Evolutionary conservation across 2,888 invertebrate genomes (phyloP), one percentile per base, ranked within the genome.

Genomic region (Aphidius colemani): DNA sequence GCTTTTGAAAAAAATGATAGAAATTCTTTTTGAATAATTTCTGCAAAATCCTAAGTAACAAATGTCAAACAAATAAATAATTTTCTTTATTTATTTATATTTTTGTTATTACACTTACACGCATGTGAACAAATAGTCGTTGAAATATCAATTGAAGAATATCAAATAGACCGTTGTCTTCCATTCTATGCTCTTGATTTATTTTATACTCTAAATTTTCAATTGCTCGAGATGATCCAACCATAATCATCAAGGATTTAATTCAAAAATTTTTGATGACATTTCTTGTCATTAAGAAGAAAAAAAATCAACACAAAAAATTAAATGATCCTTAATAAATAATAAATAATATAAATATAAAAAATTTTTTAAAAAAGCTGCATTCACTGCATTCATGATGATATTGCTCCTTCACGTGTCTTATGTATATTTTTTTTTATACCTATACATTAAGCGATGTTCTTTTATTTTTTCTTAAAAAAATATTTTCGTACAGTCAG

Each of bases 111-210:
- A 62, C 53, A 59, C 67, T 57, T 69, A 76, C 76, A 63, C 69
- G 69, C 49, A 77, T 55, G 53, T 73, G 74, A 64, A 72, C 69
- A 49, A 74, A 71, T 59, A 74, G 66, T 61, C 72, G 72, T 51
- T 46, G 67, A 46, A 68, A 49, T 39, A 77, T 70, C 41, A 73
- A 48, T 44, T 70, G 73, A 53, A 76, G 11, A 41, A 76, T 62
- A 51, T 75, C 72, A 63, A 68, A 76, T 64, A 71, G 59, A 58
- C 71, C 67, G 58, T 66, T 69, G 7, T 74, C 43, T 56, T 71
- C 73, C 77, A 76, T 76, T 59, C 41, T 65, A 7, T 43, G 10
- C 30, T 43, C 13, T 62, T 56, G 43, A 49, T 18, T 57, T 18
- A 44, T 30, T 30, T 30, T 55, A 50, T 40, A 58, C 43, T 44